Conservation (phyloP, 2,797 vertebrate species). For the Picus viridis region DNA sequence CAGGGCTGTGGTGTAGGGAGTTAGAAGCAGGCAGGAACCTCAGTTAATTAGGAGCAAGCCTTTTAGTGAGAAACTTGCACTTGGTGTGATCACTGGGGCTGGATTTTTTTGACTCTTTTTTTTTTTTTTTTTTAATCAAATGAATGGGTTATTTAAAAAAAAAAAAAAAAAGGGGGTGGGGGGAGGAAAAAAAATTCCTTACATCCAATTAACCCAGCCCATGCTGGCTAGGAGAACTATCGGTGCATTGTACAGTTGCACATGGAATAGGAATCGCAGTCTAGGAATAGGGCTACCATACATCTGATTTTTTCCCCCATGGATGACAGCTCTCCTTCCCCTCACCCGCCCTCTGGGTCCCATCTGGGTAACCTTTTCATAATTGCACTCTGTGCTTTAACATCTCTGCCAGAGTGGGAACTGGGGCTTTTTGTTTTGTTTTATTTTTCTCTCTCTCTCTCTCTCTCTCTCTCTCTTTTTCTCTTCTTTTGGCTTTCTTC, state of each 20-base stretch:
- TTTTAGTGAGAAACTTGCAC: neutral
- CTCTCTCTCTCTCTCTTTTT: neutral
- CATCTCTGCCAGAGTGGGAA: slow-evolving; percentile 21
- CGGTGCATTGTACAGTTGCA: slow-evolving; percentile 43
- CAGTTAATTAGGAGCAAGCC: neutral
- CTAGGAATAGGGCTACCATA: slow-evolving; percentile 22
- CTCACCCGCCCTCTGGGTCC: slow-evolving; percentile 2
- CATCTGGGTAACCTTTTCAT: slow-evolving; percentile 53
- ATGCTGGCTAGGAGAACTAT: slow-evolving; percentile 39
- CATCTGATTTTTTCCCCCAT: slow-evolving; percentile 35
- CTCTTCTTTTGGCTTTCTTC: neutral
- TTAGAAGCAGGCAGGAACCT: neutral
- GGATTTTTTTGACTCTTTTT: slow-evolving; percentile 6
- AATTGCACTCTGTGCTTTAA: slow-evolving; percentile 49
- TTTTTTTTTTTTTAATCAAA: slow-evolving; percentile 7
- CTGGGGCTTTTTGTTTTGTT: slow-evolving; percentile 15
- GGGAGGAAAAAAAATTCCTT: neutral
- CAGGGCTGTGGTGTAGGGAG: neutral
- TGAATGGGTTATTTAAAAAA: slow-evolving; percentile 6
- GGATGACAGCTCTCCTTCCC: slow-evolving; percentile 59
- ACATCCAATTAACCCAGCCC: slow-evolving; percentile 31
- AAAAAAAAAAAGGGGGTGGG: neutral
- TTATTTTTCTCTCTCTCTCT: neutral
- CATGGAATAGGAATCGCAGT: slow-evolving; percentile 22
- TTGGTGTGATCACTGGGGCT: slow-evolving; percentile 9